Evolutionary conservation across 2,797 vertebrate genomes (phyloP), one percentile per base, ranked within the genome.

Genomic region (Delichon dasypus): DNA sequence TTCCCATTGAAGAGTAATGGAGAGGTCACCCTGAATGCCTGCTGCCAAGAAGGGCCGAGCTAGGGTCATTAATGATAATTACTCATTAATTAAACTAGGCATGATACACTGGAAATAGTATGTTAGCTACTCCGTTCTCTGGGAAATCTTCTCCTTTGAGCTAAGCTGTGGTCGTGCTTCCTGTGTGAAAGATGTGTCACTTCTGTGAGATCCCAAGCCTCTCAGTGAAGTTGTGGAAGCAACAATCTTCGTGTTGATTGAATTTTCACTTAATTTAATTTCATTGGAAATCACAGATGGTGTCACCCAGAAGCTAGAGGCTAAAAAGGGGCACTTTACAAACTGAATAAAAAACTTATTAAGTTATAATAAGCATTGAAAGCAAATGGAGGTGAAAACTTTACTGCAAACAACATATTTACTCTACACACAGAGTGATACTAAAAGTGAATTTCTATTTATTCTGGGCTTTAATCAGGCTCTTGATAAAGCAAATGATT

Each of bases 211-310:
- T 89, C 81, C 92, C 64, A 91, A 92, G 88, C 47, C 93, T 81
- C 82, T 75, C 72, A 71, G 74, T 68, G 68, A 97, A 97, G 95
- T 96, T 96, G 95, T 91, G 94, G 95, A 95, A 94, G 85, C 94
- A 97, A 97, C 94, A 95, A 93, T 97, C 88, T 97, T 95, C n/a
- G 65, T 90, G 94, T 80, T 97, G 96, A 98, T 97, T 97, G 94
- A 97, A 98, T 98, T 97, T 97, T 96, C 96, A 93, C 94, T 97
- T 98, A 98, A 98, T 97, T 97, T 97, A 96, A 98, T 98, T 98
- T 97, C 84, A 96, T 48, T 95, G 96, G 86, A 96, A 97, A 97
- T 97, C 97, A 95, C 98, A 98, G 97, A 98, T 98, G 97, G 97
- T 97, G 96, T 97, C 96, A 96, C 83, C 82, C 90, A 96, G 95